Percentiles rank a stretch among this genome's conserved stretches.
These are phyloP conservation scores for Dastarcus helophoroides DNA, from an alignment of 2,888 invertebrate genomes.

Conservation along the genomic window DNA sequence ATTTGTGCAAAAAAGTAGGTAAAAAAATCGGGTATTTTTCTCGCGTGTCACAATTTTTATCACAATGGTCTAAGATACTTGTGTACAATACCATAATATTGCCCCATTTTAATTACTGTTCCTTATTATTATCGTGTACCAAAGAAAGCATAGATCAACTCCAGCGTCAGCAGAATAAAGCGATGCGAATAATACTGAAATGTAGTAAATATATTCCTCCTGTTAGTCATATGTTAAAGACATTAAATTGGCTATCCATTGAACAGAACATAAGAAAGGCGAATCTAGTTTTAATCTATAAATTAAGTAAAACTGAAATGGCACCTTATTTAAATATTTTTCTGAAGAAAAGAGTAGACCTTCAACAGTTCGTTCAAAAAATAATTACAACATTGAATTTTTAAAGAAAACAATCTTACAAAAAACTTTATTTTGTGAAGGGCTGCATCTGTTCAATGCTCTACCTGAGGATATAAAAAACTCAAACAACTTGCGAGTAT, in stretches of 20 bases:
- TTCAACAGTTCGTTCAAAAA: too few relatives aligned
- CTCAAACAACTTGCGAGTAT: too few relatives aligned
- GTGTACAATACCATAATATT: neutral
- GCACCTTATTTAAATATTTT: too few relatives aligned
- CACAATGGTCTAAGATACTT: neutral
- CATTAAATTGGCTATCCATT: neutral
- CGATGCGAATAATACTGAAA: neutral
- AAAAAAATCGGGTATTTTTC: neutral
- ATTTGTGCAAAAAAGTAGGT: conserved; percentile 1
- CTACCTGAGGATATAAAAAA: too few relatives aligned
- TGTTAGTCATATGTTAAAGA: neutral
- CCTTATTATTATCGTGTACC: neutral
- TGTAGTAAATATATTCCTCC: conserved; percentile 1
- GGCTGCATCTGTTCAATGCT: too few relatives aligned
- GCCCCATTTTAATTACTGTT: neutral
- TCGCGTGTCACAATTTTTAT: neutral
- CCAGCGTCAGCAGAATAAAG: neutral
- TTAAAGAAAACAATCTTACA: too few relatives aligned
- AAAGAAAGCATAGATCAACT: neutral
- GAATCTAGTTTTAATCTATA: neutral
- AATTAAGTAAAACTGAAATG: too few relatives aligned
- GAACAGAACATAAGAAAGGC: neutral
- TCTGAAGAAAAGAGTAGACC: too few relatives aligned
- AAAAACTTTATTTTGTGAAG: too few relatives aligned
- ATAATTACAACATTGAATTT: too few relatives aligned